phyloP scores from a whole-genome alignment of 2,113 vertebrate species.

The Cololabis saira region DNA sequence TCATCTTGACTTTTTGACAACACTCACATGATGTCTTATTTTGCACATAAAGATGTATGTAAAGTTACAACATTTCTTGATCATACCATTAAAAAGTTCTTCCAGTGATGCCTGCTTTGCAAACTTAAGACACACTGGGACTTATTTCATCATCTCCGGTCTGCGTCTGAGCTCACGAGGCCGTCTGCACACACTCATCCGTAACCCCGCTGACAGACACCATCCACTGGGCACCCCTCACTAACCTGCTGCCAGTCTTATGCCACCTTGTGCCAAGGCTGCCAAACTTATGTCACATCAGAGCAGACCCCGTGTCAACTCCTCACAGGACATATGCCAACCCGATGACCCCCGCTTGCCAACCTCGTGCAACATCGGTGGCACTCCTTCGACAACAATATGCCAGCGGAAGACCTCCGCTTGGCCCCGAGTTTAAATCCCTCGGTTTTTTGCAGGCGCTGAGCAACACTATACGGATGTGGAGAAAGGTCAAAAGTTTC shows the following conservation, averaged over 20 bases:
- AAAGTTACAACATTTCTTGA: no score
- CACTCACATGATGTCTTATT: no score
- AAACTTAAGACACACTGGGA: no score
- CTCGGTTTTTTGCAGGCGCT: constrained; percentile 2
- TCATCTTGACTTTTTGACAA: neutral
- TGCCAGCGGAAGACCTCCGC: constrained; percentile 59
- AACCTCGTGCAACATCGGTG: constrained; percentile 68
- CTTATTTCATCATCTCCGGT: neutral
- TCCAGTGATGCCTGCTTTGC: no score
- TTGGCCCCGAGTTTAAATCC: constrained; percentile 42
- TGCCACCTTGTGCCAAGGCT: constrained; percentile 68
- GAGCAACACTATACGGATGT: constrained; percentile 37
- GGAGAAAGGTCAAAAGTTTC: constrained; percentile 66
- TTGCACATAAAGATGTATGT: no score
- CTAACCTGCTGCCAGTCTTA: constrained; percentile 68
- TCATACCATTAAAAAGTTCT: no score
- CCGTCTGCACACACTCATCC: neutral
- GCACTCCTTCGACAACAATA: constrained; percentile 63
- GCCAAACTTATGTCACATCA: constrained; percentile 78
- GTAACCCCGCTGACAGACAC: constrained; percentile 52
- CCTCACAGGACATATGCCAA: constrained; percentile 68
- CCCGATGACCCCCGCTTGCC: constrained; percentile 70
- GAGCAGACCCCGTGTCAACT: constrained; percentile 68
- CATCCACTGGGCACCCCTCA: constrained; percentile 48
- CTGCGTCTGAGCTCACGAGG: neutral